Conservation (phyloP, 1,140 invertebrate genomes). For the Bathynomus jamesi region DNA sequence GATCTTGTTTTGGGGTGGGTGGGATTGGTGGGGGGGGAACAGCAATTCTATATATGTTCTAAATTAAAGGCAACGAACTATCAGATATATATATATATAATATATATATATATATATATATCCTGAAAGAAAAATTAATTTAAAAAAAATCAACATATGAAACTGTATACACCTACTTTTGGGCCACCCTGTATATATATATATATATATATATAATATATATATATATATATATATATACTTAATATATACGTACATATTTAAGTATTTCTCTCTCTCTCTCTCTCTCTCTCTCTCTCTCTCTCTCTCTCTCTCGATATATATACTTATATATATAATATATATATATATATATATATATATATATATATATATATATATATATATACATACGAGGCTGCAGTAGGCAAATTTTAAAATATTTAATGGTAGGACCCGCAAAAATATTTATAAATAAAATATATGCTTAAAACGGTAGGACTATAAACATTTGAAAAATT, state of each 20-base stretch:
- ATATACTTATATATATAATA: not conserved
- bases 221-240: not conserved
- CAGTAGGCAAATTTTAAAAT: too few relatives aligned
- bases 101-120: too few relatives aligned
- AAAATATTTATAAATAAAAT: too few relatives aligned
- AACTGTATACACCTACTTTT: not conserved
- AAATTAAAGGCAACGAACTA: too few relatives aligned
- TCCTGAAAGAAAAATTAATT: not conserved
- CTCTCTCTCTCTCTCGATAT: not conserved
- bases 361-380: not conserved
- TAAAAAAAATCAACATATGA: not conserved
- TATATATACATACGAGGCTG: not conserved
- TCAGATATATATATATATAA: too few relatives aligned
- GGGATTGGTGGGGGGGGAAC: too few relatives aligned
- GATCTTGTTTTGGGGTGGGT: not conserved
- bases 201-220: not conserved
- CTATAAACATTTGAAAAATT: too few relatives aligned
- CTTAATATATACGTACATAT: not conserved
- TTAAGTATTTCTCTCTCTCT: not conserved
- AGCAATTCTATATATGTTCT: too few relatives aligned
- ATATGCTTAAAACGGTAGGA: too few relatives aligned
- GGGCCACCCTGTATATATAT: constrained; percentile 1
- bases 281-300: not conserved
- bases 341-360: not conserved
- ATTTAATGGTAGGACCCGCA: too few relatives aligned